Evolutionary conservation across 2,888 invertebrate genomes (phyloP), one percentile per base, ranked within the genome.

Genomic region (Papilio protenor): DNA sequence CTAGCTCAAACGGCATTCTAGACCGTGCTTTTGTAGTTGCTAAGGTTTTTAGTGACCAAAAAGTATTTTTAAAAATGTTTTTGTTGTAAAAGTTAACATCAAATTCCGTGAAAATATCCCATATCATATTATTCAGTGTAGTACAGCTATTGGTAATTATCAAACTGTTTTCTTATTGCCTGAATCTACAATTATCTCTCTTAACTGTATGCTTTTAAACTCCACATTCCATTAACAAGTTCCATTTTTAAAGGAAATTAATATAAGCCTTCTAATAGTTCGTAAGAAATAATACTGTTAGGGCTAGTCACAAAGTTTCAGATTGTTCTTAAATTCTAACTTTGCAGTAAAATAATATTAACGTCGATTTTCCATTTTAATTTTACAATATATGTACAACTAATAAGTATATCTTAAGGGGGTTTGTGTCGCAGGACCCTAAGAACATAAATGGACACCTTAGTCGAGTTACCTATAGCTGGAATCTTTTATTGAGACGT

Each of bases 381-480:
- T 16, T 14, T 16, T 14, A 49, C 16, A 16, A 49, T 11, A 11
- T 16, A n/a, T n/a, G n/a, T n/a, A 2, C 52, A 52, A 52, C 18
- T 52, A 52, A 52, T 4, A 52, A 5, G 52, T 52, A 10, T 55
- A 55, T 6, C n/a, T 55, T n/a, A 55, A 55, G 10, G 2, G n/a
- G 55, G 8, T 4, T 55, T 55, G 6, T 55, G 10, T 8, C 18
- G n/a, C n/a, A n/a, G n/a, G 0, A 55, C 55, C 55, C 55, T 23
- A 23, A 55, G n/a, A 8, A 57, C 47, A 61, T 33, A 49, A 71
- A 18, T 61, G 70, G 27, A 52, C 10, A 21, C 33, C 49, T 49
- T 27, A 73, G 73, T 73, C 12, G 66, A 73, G 49, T 73, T 69
- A 69, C 21, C 55, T n/a, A 52, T 55, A 73, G n/a, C 73, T 5